Evolutionary conservation across 2,113 vertebrate species (phyloP).

Genomic region (Gymnogyps californianus): DNA sequence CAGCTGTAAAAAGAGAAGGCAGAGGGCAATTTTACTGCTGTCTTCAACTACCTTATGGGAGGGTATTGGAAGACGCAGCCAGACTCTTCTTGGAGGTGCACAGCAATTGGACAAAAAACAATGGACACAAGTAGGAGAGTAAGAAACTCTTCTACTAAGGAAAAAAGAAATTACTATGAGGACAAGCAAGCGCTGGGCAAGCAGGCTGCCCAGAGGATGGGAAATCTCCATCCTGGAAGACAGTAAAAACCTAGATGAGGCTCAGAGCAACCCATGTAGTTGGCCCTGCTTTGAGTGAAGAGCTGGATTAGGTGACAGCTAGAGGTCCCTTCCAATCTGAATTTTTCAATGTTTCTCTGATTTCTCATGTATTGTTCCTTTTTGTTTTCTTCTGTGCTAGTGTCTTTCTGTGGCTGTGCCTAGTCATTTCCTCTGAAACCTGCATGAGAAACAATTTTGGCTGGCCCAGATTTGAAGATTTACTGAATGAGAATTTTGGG

Average conservation of each 20-base stretch:
- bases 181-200: background rate
- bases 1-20: background rate
- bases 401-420: background rate
- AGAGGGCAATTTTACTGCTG: background rate
- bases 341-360: background rate
- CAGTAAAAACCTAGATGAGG: background rate
- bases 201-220: background rate
- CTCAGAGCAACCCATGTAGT: background rate
- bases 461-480: background rate
- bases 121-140: background rate
- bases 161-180: background rate
- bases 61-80: background rate
- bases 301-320: background rate
- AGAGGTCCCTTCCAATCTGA: background rate
- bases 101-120: background rate
- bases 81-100: background rate
- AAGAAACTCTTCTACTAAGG: background rate
- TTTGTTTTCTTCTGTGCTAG: background rate
- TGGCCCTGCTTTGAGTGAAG: background rate
- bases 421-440: background rate
- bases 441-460: background rate
- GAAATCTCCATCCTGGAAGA: background rate
- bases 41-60: background rate
- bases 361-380: background rate
- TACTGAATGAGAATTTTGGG: background rate